Percentiles rank a stretch among this genome's conserved stretches.
Evolutionary conservation across 2,888 invertebrate species (phyloP).

Genomic region (Linnaemya vulpina): DNA sequence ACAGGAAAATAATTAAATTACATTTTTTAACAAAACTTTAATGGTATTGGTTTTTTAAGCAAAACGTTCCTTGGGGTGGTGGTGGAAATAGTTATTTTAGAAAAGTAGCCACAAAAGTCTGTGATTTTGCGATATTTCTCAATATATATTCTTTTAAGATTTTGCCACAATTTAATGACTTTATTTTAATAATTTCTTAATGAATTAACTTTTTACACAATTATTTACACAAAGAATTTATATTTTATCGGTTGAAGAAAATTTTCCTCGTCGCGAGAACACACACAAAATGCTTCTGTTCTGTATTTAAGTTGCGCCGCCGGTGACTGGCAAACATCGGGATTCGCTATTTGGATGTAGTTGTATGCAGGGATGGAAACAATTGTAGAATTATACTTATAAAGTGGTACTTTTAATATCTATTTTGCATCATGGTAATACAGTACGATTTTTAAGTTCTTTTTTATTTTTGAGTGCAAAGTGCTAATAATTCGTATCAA

Average conservation of each 20-base stretch:
- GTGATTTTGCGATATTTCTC: conserved; percentile 28
- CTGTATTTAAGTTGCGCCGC: conserved; percentile 67
- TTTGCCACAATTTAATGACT: conserved; percentile 54
- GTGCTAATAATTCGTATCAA: no score
- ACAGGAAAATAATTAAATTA: conserved; percentile 64
- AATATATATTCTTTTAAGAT: conserved; percentile 12
- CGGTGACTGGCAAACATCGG: conserved; percentile 63
- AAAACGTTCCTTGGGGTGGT: conserved; percentile 47
- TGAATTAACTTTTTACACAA: conserved; percentile 78
- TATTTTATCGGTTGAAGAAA: conserved; percentile 76
- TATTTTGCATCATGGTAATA: no score
- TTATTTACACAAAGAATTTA: conserved; percentile 81
- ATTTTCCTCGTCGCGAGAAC: conserved; percentile 79
- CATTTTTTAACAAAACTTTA: conserved; percentile 43
- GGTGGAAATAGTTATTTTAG: conserved; percentile 38
- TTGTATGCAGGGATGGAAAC: background rate
- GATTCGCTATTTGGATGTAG: conserved; percentile 60
- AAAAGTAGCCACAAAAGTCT: conserved; percentile 53
- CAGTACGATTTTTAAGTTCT: no score
- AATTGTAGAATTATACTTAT: no score
- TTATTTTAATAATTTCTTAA: conserved; percentile 74
- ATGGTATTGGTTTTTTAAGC: conserved; percentile 30
- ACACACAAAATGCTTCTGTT: conserved; percentile 75
- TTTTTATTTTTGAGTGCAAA: no score
- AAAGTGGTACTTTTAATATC: no score